Base-by-base conservation (phyloP, 2,797 vertebrate species). In the Harpagifer antarcticus region DNA sequence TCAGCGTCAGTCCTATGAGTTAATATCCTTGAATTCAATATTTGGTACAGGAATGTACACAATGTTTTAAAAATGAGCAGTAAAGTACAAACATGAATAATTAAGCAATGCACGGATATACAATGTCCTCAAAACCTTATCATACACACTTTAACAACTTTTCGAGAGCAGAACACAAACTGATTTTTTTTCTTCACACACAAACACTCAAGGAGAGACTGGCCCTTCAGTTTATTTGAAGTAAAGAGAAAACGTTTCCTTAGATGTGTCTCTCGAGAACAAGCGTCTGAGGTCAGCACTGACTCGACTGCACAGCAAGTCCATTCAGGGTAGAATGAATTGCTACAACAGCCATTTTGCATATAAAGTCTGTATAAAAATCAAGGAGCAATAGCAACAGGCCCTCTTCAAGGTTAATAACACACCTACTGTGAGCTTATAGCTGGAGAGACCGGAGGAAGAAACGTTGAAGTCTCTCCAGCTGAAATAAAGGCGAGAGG, bases 361-460 rank as follows among this genome's bases (percentile, higher is more conserved):
- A 93, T 92, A 94, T 84, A 86, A 91, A 89, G 89, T 90, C 87
- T 14, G 57, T 89, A 91, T 85, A 90, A 91, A 90, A 87, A 86
- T 79, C 76, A 77, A 67, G 74, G 70, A 83, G 77, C 60, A 47
- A 52, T 58, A 82, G 78, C 72, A 76, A 79, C 68, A 75, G 83
- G 83, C 78, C 74, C 71, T 80, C 75, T 76, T 84, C 66, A 72
- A 68, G 60, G 33, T 79, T 67, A 78, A 69, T 64, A 13, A 56
- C 58, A 68, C 78, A 74, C 76, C 81, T 60, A 80, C 77, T 74
- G 74, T 31, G 64, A 84, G 72, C 72, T 49, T 73, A 37, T 37
- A 85, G 76, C 68, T 79, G 75, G 79, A 91, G 62, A 86, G 78
- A 77, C 44, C 42, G 79, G 70, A 49, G 76, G 47, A 74, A 72